Percentiles rank a stretch among this genome's conserved stretches.
Evolutionary conservation across 2,113 vertebrate species (phyloP).

Genomic region (Bungarus multicinctus): DNA sequence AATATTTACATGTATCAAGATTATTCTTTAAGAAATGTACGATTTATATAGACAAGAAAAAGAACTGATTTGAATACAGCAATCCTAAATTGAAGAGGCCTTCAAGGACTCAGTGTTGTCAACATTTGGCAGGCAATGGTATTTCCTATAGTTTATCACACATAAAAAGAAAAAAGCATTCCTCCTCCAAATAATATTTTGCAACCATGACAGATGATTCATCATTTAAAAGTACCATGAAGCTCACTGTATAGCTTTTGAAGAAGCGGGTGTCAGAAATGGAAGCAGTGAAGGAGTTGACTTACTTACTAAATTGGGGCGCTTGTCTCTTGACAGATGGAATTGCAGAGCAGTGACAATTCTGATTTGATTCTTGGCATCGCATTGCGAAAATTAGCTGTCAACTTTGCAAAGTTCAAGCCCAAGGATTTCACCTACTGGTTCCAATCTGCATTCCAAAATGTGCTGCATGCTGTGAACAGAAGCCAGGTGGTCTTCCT

Average conservation of each 20-base stretch:
- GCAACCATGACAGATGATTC: neutral
- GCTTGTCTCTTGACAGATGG: slow-evolving; percentile 5
- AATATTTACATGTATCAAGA: neutral
- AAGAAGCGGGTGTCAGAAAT: neutral
- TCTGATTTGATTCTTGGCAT: neutral
- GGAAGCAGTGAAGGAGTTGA: neutral
- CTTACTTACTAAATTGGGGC: neutral
- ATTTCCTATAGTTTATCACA: neutral
- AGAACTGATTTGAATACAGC: neutral
- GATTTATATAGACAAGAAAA: neutral
- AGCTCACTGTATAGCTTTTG: no score
- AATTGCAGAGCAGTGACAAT: neutral
- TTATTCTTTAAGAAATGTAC: neutral
- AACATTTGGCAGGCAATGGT: neutral
- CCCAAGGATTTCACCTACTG: neutral
- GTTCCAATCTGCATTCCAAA: slow-evolving; percentile 29
- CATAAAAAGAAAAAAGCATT: neutral
- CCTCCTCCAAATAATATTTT: neutral
- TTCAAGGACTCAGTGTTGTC: neutral
- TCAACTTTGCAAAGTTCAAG: neutral
- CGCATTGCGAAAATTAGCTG: neutral
- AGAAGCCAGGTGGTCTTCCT: neutral
- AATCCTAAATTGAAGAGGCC: neutral
- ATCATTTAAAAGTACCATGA: neutral
- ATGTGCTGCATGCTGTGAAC: slow-evolving; percentile 6